Conservation (phyloP, 2,797 vertebrate species). For the Dallia pectoralis region DNA sequence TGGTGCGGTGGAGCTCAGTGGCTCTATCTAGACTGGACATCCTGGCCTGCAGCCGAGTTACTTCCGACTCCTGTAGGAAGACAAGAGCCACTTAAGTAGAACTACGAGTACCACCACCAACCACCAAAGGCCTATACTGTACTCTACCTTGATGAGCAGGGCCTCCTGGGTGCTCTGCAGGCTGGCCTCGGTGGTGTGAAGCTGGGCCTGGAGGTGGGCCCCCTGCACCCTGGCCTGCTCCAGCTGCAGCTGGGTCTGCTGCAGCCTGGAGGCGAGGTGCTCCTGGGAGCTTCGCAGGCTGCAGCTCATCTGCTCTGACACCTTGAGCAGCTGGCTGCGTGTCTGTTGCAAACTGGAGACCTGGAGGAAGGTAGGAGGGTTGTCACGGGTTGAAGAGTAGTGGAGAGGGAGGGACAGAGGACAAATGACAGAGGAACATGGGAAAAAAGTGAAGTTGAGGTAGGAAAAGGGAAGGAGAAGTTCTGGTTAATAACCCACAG, state of each 20-base stretch:
- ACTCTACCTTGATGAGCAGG: slow-evolving; percentile 77
- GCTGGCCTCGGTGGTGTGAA: slow-evolving; percentile 68
- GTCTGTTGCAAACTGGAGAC: slow-evolving; percentile 77
- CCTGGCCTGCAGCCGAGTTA: slow-evolving; percentile 76
- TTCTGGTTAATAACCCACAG: background rate
- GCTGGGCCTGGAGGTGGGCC: slow-evolving; percentile 51
- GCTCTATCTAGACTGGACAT: slow-evolving; percentile 75
- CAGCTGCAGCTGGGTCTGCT: slow-evolving; percentile 63
- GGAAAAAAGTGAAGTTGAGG: background rate
- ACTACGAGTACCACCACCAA: background rate
- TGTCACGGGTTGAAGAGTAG: background rate
- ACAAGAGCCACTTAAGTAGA: slow-evolving; percentile 15
- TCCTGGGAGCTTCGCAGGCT: slow-evolving; percentile 75
- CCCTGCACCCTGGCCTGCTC: slow-evolving; percentile 28
- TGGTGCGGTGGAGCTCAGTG: slow-evolving; percentile 56
- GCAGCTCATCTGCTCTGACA: slow-evolving; percentile 70
- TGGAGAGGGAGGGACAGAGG: background rate
- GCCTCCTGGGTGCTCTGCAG: slow-evolving; percentile 72
- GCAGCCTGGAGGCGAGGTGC: slow-evolving; percentile 72
- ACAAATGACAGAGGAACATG: background rate
- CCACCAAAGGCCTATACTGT: background rate
- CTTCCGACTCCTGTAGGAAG: slow-evolving; percentile 76
- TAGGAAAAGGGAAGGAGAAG: background rate
- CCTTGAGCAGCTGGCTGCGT: slow-evolving; percentile 76
- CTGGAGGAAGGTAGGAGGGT: slow-evolving; percentile 45